These are phyloP conservation scores for Harmothoe impar DNA, from an alignment of 2,888 invertebrate genomes.

Conservation along the genomic window DNA sequence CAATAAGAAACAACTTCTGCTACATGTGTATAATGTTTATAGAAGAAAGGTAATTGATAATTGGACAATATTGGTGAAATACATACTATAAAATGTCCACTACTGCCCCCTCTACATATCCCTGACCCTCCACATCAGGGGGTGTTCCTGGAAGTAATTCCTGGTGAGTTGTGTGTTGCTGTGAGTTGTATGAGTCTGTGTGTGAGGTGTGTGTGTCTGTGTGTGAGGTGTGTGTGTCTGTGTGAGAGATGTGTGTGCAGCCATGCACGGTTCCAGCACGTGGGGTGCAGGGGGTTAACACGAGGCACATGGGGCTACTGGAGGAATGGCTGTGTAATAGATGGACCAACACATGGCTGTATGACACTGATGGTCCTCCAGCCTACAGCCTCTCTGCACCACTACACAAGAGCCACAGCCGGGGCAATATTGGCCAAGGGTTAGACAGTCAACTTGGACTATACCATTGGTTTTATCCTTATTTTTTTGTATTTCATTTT, in stretches of 20 bases:
- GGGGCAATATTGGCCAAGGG: too few relatives aligned
- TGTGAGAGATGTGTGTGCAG: background rate
- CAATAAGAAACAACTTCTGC: too few relatives aligned
- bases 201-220: too few relatives aligned
- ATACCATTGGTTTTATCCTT: too few relatives aligned
- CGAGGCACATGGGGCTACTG: background rate
- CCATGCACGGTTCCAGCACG: background rate
- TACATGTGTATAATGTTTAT: too few relatives aligned
- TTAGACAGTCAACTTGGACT: too few relatives aligned
- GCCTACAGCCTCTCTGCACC: background rate
- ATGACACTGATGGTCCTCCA: slow-evolving; percentile 16
- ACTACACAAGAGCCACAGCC: background rate
- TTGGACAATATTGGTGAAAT: too few relatives aligned
- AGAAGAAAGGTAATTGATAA: too few relatives aligned
- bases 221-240: too few relatives aligned
- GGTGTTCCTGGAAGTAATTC: background rate
- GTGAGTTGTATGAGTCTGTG: background rate
- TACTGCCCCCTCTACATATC: too few relatives aligned
- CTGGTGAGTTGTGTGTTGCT: background rate
- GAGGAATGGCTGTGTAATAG: background rate
- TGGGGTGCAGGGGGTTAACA: background rate
- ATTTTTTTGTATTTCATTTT: too few relatives aligned
- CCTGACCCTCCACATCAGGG: background rate
- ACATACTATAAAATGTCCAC: too few relatives aligned
- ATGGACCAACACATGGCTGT: background rate